Conservation (phyloP, 2,888 invertebrate species). For the Cheilosia grossa region DNA sequence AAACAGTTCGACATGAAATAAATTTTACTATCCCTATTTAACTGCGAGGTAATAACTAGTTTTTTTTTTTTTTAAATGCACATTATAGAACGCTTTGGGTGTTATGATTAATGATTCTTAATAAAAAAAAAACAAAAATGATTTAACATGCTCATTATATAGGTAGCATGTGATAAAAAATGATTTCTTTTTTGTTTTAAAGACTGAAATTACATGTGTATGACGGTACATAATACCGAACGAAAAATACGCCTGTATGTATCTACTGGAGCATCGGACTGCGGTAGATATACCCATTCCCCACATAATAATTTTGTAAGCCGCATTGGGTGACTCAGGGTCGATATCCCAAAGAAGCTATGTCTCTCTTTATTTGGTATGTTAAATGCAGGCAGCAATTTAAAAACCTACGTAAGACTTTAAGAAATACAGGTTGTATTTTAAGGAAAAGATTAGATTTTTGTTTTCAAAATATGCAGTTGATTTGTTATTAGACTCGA, state of each 20-base stretch:
- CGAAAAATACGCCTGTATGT: slow-evolving; percentile 5
- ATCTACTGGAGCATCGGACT: slow-evolving; percentile 30
- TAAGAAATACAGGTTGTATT: background rate
- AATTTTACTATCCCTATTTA: too few relatives aligned
- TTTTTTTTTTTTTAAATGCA: too few relatives aligned
- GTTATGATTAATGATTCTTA: too few relatives aligned
- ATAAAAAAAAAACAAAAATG: too few relatives aligned
- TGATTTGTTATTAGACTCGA: background rate
- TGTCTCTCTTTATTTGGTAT: slow-evolving; percentile 20
- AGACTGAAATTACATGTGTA: too few relatives aligned
- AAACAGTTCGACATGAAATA: too few relatives aligned
- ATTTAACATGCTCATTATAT: too few relatives aligned
- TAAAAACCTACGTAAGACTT: background rate
- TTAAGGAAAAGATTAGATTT: background rate
- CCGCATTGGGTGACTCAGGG: slow-evolving; percentile 34
- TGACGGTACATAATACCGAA: too few relatives aligned
- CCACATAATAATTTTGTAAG: slow-evolving; percentile 9
- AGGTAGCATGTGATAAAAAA: too few relatives aligned
- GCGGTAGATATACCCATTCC: background rate
- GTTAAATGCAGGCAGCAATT: slow-evolving; percentile 2
- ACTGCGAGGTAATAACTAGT: too few relatives aligned
- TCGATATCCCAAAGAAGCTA: background rate
- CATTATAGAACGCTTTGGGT: too few relatives aligned
- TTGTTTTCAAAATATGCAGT: background rate
- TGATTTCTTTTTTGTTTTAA: too few relatives aligned